Evolutionary conservation across 2,797 vertebrate genomes (phyloP), one percentile per base, ranked within the genome.

Genomic region (Pteropus rufus): DNA sequence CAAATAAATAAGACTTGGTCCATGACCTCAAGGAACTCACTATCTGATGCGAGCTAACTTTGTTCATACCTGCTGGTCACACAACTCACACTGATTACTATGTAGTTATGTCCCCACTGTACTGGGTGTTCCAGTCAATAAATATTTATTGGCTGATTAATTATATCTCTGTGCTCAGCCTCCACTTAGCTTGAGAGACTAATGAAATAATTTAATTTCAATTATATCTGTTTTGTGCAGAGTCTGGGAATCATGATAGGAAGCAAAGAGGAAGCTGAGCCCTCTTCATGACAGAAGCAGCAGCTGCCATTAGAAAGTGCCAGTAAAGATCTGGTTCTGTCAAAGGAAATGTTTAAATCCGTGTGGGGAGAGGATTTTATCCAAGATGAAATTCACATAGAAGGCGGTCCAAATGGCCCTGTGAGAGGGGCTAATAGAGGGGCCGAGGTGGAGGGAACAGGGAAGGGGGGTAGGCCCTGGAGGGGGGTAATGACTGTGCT

Each of bases 161-260:
- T 31, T 90, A 29, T 58, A 36, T 85, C 80, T 87, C 54, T 88
- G 39, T 12, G 44, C 39, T 92, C 44, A 62, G 67, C 72, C 62
- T 95, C 34, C 49, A 39, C 77, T 91, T 91, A 46, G 18, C 67
- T 49, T 56, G 60, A 91, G 19, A 65, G 44, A 46, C 67, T 88
- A 84, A 92, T 93, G 23, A 84, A 76, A 94, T 72, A 60, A 77
- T 58, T 84, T 82, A 10, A 75, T 84, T 96, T 91, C 52, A 36
- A 39, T 49, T 88, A 54, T 29, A 41, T 31, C 60, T 92, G 39
- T 76, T 75, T 60, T 26, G 21, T 34, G 46, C 29, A 21, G 36
- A 72, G 60, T 41, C 79, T 73, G 79, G 26, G 82, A 81, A 67
- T 81, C 39, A 0, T 49, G 24, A 36, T 1, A 29, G 62, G 79